Percentiles rank a stretch among this genome's conserved stretches.
phyloP scores from a whole-genome alignment of 1,140 invertebrate species.

The Magallana angulata region DNA sequence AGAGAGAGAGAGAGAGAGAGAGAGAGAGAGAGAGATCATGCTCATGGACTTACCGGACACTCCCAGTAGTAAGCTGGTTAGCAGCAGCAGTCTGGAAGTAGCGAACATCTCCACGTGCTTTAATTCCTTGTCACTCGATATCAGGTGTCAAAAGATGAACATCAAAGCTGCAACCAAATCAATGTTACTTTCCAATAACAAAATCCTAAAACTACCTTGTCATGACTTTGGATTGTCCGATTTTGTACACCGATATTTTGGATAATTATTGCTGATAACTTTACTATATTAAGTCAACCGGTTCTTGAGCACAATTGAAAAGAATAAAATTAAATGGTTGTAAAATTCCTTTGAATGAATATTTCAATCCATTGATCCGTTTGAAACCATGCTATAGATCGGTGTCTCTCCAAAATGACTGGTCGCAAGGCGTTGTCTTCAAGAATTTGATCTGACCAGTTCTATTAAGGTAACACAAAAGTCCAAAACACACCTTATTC shows the following conservation, averaged over 20 bases:
- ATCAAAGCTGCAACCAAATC: too few species aligned
- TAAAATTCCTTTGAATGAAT: constrained; percentile 2
- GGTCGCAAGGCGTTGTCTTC: constrained; percentile 6
- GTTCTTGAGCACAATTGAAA: not conserved
- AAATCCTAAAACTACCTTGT: not conserved
- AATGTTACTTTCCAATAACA: not conserved
- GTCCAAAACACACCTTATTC: constrained; percentile 22
- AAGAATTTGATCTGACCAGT: not conserved
- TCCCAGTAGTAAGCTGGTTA: not conserved
- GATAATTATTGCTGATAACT: not conserved
- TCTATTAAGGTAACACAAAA: constrained; percentile 31
- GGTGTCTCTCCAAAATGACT: not conserved
- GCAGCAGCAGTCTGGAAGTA: not conserved
- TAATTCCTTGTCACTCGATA: constrained; percentile 2
- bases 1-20: too few species aligned
- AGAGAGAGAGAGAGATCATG: too few species aligned
- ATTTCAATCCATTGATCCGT: constrained; percentile 37
- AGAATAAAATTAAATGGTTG: constrained; percentile 29
- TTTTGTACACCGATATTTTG: not conserved
- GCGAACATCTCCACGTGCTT: constrained; percentile 4
- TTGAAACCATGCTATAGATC: not conserved
- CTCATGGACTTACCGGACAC: not conserved
- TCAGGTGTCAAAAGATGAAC: too few species aligned
- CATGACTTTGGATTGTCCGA: not conserved
- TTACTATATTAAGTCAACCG: not conserved